A percentile compares a stretch with the other conserved stretches of the same genome.
Conservation (phyloP, 2,797 vertebrate species). For the Hybognathus amarus region DNA sequence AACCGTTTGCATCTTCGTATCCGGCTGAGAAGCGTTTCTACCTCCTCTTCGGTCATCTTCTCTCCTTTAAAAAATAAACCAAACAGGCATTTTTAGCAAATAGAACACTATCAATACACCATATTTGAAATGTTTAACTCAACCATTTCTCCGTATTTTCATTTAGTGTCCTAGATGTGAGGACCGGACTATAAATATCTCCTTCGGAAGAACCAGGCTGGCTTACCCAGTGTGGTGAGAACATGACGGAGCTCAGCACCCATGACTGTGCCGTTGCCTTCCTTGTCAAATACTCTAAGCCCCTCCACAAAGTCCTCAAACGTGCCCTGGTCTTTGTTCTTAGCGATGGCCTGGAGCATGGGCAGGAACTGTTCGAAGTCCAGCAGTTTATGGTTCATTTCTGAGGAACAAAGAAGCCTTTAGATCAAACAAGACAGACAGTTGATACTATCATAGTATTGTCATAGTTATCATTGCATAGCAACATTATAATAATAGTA, state of each 20-base stretch:
- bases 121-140: background rate
- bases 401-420: slow-evolving; percentile 67
- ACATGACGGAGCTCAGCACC: slow-evolving; percentile 95
- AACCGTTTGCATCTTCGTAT: slow-evolving; percentile 94
- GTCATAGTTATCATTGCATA: too few relatives aligned
- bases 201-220: slow-evolving; percentile 2
- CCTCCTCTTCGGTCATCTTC: slow-evolving; percentile 96
- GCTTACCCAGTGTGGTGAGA: slow-evolving; percentile 89
- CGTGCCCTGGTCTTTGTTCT: slow-evolving; percentile 96
- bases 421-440: slow-evolving; percentile 11
- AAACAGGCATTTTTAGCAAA: background rate
- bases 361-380: slow-evolving; percentile 97
- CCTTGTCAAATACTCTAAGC: slow-evolving; percentile 94
- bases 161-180: slow-evolving; percentile 10
- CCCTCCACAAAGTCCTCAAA: slow-evolving; percentile 96
- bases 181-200: slow-evolving; percentile 38
- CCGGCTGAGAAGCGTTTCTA: slow-evolving; percentile 90
- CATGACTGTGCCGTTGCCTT: slow-evolving; percentile 97
- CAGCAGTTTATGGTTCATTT: slow-evolving; percentile 90
- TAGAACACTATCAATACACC: background rate
- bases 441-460: background rate
- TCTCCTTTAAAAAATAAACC: slow-evolving; percentile 77
- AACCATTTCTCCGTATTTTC: background rate
- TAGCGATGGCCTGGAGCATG: slow-evolving; percentile 93
- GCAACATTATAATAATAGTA: too few relatives aligned